These are phyloP conservation scores for Leptinotarsa juncta DNA, from an alignment of 2,888 invertebrate species.

Conservation along the genomic window DNA sequence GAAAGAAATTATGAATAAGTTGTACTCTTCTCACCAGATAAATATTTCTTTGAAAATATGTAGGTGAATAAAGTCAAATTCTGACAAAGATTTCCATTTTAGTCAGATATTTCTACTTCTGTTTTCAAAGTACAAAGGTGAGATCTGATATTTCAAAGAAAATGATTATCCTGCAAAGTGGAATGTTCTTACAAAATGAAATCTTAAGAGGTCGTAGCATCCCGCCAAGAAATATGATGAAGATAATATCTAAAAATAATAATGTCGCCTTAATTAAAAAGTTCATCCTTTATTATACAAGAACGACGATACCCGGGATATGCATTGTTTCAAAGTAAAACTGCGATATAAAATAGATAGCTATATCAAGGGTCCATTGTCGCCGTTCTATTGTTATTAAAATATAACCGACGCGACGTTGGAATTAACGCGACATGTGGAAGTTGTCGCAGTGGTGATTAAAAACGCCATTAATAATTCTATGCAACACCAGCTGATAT, in stretches of 20 bases:
- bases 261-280: slow-evolving; percentile 30
- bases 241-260: slow-evolving; percentile 12
- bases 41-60: no score
- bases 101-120: no score
- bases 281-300: slow-evolving; percentile 32
- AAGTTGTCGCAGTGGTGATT: slow-evolving; percentile 33
- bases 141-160: not conserved
- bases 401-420: slow-evolving; percentile 31
- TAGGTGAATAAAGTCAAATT: no score
- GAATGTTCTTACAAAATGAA: not conserved
- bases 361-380: slow-evolving; percentile 34
- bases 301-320: slow-evolving; percentile 27
- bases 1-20: no score
- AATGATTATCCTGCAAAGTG: not conserved
- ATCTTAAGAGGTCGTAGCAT: not conserved
- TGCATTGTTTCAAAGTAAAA: slow-evolving; percentile 31
- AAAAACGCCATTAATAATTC: slow-evolving; percentile 36
- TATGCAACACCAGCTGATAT: slow-evolving; percentile 34
- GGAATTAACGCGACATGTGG: slow-evolving; percentile 37
- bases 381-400: slow-evolving; percentile 34
- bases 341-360: slow-evolving; percentile 22
- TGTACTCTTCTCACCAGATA: no score
- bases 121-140: no score
- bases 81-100: no score
- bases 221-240: not conserved